phyloP scores from a whole-genome alignment of 2,797 vertebrate species.

The Mastacembelus armatus region DNA sequence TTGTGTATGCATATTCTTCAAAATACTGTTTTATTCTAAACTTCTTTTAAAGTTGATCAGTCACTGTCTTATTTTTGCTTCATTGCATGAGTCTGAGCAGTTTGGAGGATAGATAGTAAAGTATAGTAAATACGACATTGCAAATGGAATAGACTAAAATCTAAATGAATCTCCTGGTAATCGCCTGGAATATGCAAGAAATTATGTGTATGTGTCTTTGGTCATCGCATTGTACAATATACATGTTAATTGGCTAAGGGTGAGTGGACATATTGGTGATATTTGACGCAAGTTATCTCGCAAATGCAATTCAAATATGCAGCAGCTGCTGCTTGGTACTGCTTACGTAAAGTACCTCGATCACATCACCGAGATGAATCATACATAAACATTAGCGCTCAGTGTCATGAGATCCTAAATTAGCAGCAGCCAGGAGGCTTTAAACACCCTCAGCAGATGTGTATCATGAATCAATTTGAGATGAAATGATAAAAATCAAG shows the following conservation, averaged over 20 bases:
- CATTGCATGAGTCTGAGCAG: constrained; percentile 18
- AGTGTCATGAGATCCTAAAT: constrained; percentile 50
- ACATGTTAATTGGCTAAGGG: not conserved
- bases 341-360: constrained; percentile 12
- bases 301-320: constrained; percentile 9
- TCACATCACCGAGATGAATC: constrained; percentile 45
- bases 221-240: constrained; percentile 7
- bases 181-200: not conserved
- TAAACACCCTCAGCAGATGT: constrained; percentile 33
- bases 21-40: not conserved
- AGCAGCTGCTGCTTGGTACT: constrained; percentile 7
- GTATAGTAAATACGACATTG: too few species aligned
- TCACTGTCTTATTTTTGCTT: not conserved
- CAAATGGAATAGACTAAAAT: not conserved
- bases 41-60: constrained; percentile 1
- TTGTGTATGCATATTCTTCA: too few species aligned
- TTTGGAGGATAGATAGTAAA: constrained; percentile 26
- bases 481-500: constrained; percentile 30
- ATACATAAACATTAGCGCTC: constrained; percentile 48
- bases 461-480: constrained; percentile 41
- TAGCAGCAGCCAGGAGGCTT: constrained; percentile 48
- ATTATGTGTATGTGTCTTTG: constrained; percentile 25
- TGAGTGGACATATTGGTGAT: not conserved
- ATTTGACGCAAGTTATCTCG: constrained; percentile 21
- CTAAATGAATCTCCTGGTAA: constrained; percentile 10